Evolutionary conservation across 2,888 invertebrate genomes (phyloP).

Genomic region (Caenorhabditis macrosperma): DNA sequence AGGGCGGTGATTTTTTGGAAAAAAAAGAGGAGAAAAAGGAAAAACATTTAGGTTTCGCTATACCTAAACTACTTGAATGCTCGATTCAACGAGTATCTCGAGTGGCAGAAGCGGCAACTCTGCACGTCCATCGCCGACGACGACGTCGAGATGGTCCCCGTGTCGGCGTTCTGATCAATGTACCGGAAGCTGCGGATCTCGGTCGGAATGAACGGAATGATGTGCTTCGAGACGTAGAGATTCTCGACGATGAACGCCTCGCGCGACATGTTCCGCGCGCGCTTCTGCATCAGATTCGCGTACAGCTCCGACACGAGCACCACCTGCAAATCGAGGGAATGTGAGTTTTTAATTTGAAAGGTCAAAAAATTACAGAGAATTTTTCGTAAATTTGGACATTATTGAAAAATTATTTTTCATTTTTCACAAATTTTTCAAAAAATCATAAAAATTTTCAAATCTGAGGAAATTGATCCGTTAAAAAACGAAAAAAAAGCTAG

Average conservation of each 20-base stretch:
- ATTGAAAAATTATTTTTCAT: too few relatives aligned
- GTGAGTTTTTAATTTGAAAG: too few relatives aligned
- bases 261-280: conserved; percentile 72
- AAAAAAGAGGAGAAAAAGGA: not conserved
- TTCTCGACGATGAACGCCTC: conserved; percentile 80
- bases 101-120: conserved; percentile 80
- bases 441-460: too few relatives aligned
- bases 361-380: conserved; percentile 6
- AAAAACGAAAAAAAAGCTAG: too few relatives aligned
- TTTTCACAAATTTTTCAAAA: too few relatives aligned
- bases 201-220: conserved; percentile 80
- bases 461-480: too few relatives aligned
- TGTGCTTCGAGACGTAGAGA: conserved; percentile 79
- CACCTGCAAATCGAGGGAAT: conserved; percentile 69
- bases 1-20: conserved; percentile 14
- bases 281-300: conserved; percentile 80
- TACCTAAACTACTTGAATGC: conserved; percentile 42
- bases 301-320: conserved; percentile 80
- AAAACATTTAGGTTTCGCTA: conserved; percentile 1
- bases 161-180: conserved; percentile 76
- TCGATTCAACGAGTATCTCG: conserved; percentile 65
- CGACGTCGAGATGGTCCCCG: conserved; percentile 71
- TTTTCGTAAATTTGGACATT: not conserved
- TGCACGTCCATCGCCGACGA: conserved; percentile 75
- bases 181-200: conserved; percentile 79